Evolutionary conservation across 2,797 vertebrate species (phyloP), one percentile per base, ranked within the genome.

Genomic region (Helarctos malayanus): DNA sequence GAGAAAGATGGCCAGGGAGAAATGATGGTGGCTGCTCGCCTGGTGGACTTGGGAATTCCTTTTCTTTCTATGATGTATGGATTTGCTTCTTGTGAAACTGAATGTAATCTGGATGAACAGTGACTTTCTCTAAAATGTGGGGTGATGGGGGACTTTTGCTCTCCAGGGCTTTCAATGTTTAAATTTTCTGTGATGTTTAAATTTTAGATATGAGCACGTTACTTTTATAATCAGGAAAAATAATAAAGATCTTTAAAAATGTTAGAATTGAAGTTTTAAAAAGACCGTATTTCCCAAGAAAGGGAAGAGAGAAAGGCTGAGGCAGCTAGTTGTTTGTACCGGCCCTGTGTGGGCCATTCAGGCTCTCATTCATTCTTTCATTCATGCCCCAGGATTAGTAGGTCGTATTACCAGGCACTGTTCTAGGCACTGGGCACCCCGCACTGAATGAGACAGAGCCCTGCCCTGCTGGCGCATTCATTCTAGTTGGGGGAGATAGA

Each of bases 161-260:
- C 97, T 89, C 57, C 69, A 94, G 52, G n/a, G 63, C 78, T 65
- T 85, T 91, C 45, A 41, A 41, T 41, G 41, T 41, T 41, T 41
- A 41, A 41, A 41, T 18, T 92, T 92, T 73, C 29, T 59, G 19
- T 80, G 47, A 54, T 52, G 23, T 96, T 94, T 97, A 95, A 61
- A 89, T 92, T 97, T 96, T 38, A 95, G 41, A 61, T 84, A 41
- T 83, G 93, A 83, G 41, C 52, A 63, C 38, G 25, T 68, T 92
- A 35, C n/a, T 87, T 97, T 93, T 93, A 38, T 92, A 73, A 90
- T 90, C 32, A 47, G 71, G 87, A 89, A 71, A 79, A 68, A 59
- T 45, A 68, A 59, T 2, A 65, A 88, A 95, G 65, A 25, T 45
- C 71, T 76, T 79, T 95, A 81, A 35, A 95, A 94, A 75, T 87